Evolutionary conservation across 92 coral and sea anemone genomes (phyloP).

Genomic region (Epizoanthus stellaris): DNA sequence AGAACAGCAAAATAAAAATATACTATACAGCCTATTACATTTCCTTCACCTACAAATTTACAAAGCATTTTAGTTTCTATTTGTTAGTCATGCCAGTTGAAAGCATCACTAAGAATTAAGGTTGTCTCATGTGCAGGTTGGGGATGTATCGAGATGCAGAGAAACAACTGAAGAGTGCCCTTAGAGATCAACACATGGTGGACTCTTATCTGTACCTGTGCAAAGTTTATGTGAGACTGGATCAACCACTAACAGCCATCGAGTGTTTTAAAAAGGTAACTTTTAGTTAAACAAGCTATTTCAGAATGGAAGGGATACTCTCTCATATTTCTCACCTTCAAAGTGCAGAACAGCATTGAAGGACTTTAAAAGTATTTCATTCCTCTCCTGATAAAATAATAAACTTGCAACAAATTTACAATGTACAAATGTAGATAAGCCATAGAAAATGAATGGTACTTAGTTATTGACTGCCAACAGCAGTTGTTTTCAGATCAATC

Average conservation of each 20-base stretch:
- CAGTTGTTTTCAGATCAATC: no score
- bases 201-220: slow-evolving; percentile 90
- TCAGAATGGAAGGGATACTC: no score
- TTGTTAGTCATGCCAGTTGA: no score
- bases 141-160: slow-evolving; percentile 99
- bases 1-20: no score
- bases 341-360: background rate
- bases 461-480: no score
- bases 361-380: no score
- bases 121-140: slow-evolving; percentile 52
- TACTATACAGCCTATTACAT: no score
- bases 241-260: slow-evolving; percentile 94
- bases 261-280: slow-evolving; percentile 91
- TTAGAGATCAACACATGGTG: slow-evolving; percentile 89
- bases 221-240: slow-evolving; percentile 92
- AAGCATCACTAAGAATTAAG: no score
- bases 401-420: no score
- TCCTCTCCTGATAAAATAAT: no score
- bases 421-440: background rate
- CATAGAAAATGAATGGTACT: background rate
- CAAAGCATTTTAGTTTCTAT: no score
- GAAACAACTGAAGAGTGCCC: slow-evolving; percentile 91
- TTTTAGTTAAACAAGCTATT: background rate
- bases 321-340: background rate
- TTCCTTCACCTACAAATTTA: no score